Conservation (phyloP, 2,797 vertebrate genomes). For the Loris lydekkerianus region DNA sequence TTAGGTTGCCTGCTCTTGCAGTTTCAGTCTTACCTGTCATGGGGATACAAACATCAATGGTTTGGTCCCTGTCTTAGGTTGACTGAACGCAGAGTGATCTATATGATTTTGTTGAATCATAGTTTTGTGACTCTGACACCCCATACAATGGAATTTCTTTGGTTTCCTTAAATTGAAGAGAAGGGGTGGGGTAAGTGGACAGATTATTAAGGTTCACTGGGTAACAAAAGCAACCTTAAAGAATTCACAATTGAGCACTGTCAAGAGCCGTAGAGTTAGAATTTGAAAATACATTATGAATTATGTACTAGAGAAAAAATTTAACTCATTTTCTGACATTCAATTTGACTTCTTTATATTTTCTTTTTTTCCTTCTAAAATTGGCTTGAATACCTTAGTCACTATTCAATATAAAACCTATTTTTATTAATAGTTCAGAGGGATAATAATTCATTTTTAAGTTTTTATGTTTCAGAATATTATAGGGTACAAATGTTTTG, state of each 20-base stretch:
- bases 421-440: background rate
- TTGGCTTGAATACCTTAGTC: constrained; percentile 61
- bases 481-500: too few species aligned
- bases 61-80: too few species aligned
- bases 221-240: background rate
- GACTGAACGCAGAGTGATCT: too few species aligned
- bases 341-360: constrained; percentile 20
- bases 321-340: constrained; percentile 44
- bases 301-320: constrained; percentile 64
- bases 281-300: constrained; percentile 12
- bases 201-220: background rate
- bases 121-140: background rate
- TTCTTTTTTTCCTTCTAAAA: constrained; percentile 1
- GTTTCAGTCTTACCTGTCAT: too few species aligned
- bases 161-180: constrained; percentile 10
- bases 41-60: too few species aligned
- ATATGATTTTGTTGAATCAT: background rate
- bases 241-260: background rate
- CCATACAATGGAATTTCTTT: background rate
- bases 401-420: constrained; percentile 48
- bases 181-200: background rate
- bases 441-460: background rate
- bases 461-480: too few species aligned
- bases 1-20: too few species aligned
- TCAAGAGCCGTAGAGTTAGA: background rate